These are phyloP conservation scores for Onchidella celtica DNA, from an alignment of 2,888 invertebrate genomes.

Conservation along the genomic window DNA sequence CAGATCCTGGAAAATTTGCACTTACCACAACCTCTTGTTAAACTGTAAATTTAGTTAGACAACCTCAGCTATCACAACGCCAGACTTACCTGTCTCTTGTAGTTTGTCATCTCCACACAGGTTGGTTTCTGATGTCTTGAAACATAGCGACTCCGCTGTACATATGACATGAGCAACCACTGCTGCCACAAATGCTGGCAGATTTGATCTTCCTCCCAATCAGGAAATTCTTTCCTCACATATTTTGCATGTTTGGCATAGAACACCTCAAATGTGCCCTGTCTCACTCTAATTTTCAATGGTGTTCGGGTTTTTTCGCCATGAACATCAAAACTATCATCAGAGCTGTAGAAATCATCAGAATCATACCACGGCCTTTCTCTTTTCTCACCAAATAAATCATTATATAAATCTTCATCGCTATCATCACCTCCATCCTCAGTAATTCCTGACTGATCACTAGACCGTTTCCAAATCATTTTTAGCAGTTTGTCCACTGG, in stretches of 20 bases:
- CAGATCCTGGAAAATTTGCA: too few species aligned
- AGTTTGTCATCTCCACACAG: neutral
- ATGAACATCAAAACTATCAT: neutral
- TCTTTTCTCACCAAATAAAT: neutral
- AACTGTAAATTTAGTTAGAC: too few species aligned
- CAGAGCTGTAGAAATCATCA: constrained; percentile 39
- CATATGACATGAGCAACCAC: constrained; percentile 74
- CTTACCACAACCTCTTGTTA: too few species aligned
- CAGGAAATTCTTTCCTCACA: constrained; percentile 73
- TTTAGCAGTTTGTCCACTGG: constrained; percentile 21
- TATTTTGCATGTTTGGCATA: constrained; percentile 71
- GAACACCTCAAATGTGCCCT: constrained; percentile 74
- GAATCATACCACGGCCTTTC: constrained; percentile 22
- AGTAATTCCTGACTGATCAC: neutral
- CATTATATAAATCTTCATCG: constrained; percentile 4
- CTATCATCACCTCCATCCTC: neutral
- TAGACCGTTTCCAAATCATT: neutral
- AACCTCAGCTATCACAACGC: too few species aligned
- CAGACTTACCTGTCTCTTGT: constrained; percentile 12
- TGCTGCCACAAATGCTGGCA: constrained; percentile 69
- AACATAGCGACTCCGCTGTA: constrained; percentile 71
- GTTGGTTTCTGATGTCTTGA: constrained; percentile 47
- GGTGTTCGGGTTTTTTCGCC: neutral
- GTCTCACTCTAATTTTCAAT: constrained; percentile 8
- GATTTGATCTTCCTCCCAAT: constrained; percentile 67